Percentiles rank a stretch among this genome's conserved stretches.
Evolutionary conservation across 2,113 vertebrate genomes (phyloP).

Genomic region (Microtus richardsoni): DNA sequence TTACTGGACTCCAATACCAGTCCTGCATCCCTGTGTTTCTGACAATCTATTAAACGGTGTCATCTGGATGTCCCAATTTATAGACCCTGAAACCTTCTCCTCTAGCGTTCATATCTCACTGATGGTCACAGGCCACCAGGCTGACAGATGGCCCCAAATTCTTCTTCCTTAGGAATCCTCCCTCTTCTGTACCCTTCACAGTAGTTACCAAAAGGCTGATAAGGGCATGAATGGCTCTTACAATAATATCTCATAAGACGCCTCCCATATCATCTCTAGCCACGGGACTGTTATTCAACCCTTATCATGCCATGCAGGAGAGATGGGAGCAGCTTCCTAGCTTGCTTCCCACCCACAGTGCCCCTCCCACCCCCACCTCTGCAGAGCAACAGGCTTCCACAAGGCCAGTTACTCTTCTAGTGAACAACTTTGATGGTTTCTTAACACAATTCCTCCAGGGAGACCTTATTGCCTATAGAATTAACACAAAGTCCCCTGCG

Average conservation of each 20-base stretch:
- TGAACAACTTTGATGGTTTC: neutral
- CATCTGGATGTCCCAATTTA: neutral
- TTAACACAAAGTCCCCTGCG: neutral
- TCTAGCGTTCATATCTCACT: neutral
- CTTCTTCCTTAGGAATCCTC: neutral
- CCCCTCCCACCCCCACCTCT: neutral
- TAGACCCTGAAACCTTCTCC: neutral
- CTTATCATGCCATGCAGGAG: neutral
- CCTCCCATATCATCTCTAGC: neutral
- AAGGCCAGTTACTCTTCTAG: neutral
- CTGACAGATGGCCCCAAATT: neutral
- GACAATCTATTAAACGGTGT: neutral
- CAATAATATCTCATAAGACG: neutral
- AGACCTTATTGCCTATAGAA: neutral
- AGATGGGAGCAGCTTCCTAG: neutral
- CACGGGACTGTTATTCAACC: neutral
- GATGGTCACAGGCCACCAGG: neutral
- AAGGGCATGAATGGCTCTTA: neutral
- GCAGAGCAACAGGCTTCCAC: neutral
- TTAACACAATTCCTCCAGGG: neutral
- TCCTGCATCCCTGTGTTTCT: neutral
- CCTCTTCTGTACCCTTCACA: neutral
- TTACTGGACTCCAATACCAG: neutral
- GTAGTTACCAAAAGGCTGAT: neutral
- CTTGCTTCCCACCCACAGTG: neutral